Evolutionary conservation across 2,113 vertebrate species (phyloP), one percentile per base, ranked within the genome.

Genomic region (Pitta sordida): DNA sequence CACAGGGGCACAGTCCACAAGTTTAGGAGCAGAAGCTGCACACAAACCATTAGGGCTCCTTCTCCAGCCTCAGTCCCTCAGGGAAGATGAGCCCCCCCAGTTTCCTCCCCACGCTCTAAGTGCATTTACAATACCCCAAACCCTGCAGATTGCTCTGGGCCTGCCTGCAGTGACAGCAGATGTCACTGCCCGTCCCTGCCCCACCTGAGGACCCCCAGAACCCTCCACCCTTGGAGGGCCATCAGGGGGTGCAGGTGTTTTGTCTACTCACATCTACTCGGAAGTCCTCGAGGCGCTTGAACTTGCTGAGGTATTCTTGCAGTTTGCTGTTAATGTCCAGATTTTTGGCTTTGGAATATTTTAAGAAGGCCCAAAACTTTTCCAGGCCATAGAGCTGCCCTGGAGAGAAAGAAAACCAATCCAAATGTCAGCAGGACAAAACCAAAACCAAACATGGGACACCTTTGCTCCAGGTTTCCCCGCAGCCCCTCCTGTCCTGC

Each of bases 311-410:
- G 96, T 98, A 98, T 96, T 99, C 98, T 98, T 99, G 99, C 95
- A 99, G 98, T 97, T 99, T 99, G 95, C 99, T 97, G 94, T 99
- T 98, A 62, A 99, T 99, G 95, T 99, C 99, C 98, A 99, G 95
- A 95, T 94, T 99, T 98, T 99, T 99, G 96, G 98, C 98, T 99
- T 99, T 99, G 92, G 99, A 99, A 98, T 99, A 99, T 97, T 99
- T 99, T 77, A 99, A 98, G 97, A 99, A 99, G 90, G 99, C 99
- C 99, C 99, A 99, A 97, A 99, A 99, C 96, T 99, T 99, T 97
- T 99, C 99, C 86, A 99, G 98, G 87, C 99, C 99, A 44, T 99
- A 99, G 20, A 99, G 98, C 94, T 99, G 99, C 74, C 99, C 99
- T 99, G 91, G 32, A 73, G 27, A 6, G 13, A 19, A 26, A 26